A percentile compares a stretch with the other conserved stretches of the same genome.
Conservation (phyloP, 2,797 vertebrate genomes). For the Argentina silus region DNA sequence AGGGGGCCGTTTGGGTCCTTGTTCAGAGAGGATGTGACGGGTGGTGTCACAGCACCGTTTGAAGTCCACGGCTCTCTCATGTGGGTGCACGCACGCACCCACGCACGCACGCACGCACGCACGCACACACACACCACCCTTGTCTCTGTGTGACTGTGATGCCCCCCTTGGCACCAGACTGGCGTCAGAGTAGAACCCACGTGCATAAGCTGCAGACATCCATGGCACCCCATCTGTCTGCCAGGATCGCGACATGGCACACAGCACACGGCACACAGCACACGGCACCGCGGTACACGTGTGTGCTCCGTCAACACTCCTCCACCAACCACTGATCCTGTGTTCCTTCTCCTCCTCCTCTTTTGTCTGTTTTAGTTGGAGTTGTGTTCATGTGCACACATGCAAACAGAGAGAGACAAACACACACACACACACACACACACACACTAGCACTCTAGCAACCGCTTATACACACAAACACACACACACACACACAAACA, state of each 20-base stretch:
- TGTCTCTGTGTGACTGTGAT: background rate
- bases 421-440: slow-evolving; percentile 1
- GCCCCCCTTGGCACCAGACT: slow-evolving; percentile 40
- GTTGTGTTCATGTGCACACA: no score
- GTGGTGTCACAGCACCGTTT: slow-evolving; percentile 49
- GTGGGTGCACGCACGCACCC: background rate
- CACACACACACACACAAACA: no score
- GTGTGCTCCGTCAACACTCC: slow-evolving; percentile 28
- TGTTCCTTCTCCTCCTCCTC: background rate
- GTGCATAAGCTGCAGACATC: background rate
- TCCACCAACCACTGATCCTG: background rate
- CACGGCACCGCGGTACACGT: no score
- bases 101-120: slow-evolving; percentile 46
- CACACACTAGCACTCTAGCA: background rate
- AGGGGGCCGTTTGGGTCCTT: slow-evolving; percentile 31
- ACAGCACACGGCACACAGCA: slow-evolving; percentile 11
- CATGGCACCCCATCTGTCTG: background rate
- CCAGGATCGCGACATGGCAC: slow-evolving; percentile 39
- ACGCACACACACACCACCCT: slow-evolving; percentile 28
- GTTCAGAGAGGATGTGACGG: slow-evolving; percentile 63
- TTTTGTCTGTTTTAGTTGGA: no score
- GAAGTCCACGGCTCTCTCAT: slow-evolving; percentile 34
- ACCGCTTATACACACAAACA: background rate
- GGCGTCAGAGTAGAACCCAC: slow-evolving; percentile 16
- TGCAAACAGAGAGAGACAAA: slow-evolving; percentile 1